Conservation (phyloP, 2,797 vertebrate species). For the Craterocephalus amniculus region DNA sequence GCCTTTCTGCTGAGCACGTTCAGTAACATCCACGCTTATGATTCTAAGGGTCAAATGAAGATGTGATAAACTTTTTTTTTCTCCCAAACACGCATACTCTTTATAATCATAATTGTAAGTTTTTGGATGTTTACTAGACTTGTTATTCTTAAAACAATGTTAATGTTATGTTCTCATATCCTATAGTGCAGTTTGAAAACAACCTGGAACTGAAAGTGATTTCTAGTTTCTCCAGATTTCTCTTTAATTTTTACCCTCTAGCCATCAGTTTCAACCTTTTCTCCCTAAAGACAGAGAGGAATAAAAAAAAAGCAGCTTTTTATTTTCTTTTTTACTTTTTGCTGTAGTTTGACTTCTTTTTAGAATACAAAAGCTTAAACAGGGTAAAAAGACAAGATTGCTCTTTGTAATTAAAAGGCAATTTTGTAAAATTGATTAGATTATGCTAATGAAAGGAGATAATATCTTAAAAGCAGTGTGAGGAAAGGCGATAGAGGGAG, state of each 20-base stretch:
- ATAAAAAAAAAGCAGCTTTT: no score
- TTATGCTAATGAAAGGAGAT: constrained; percentile 83
- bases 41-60: constrained; percentile 38
- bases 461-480: constrained; percentile 76
- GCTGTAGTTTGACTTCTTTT: constrained; percentile 31
- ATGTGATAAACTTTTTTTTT: constrained; percentile 27
- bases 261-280: constrained; percentile 24
- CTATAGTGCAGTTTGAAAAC: background rate
- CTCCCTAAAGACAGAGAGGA: constrained; percentile 18
- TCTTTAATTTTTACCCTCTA: constrained; percentile 15
- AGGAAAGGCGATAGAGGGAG: constrained; percentile 67
- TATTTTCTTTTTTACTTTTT: no score
- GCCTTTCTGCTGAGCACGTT: constrained; percentile 58
- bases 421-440: constrained; percentile 83
- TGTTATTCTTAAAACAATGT: constrained; percentile 25
- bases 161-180: constrained; percentile 3
- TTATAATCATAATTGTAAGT: constrained; percentile 3
- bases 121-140: background rate
- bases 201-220: constrained; percentile 7
- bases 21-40: constrained; percentile 30
- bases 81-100: constrained; percentile 14
- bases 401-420: constrained; percentile 83
- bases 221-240: background rate
- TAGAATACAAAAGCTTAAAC: constrained; percentile 47
- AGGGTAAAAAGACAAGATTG: constrained; percentile 63